Evolutionary conservation across 2,113 vertebrate species (phyloP).

Genomic region (Macquaria australasica): DNA sequence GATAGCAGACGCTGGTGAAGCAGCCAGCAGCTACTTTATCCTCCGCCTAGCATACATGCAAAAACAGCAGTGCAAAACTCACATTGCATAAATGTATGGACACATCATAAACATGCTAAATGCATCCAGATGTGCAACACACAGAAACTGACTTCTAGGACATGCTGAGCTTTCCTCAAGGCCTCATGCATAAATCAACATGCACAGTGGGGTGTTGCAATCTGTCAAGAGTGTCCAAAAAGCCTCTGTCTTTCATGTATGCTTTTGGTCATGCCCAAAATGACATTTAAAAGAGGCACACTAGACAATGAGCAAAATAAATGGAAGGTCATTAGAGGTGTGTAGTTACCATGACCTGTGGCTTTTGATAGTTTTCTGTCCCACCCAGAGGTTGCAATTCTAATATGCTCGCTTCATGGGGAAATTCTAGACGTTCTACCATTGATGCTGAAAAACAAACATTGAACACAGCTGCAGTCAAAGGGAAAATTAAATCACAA

Average conservation of each 20-base stretch:
- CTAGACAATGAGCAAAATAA: background rate
- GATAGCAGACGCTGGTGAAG: conserved; percentile 12
- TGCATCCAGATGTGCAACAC: conserved; percentile 22
- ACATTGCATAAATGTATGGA: background rate
- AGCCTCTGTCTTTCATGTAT: background rate
- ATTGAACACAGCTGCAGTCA: background rate
- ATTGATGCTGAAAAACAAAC: background rate
- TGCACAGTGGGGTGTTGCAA: conserved; percentile 21
- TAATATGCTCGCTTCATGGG: background rate
- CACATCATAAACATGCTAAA: conserved; percentile 18
- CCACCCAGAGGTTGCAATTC: background rate
- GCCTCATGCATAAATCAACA: conserved; percentile 34
- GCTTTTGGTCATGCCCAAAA: background rate
- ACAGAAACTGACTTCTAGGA: background rate
- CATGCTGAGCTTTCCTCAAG: conserved; percentile 41
- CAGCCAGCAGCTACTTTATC: conserved; percentile 32
- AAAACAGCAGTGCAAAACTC: background rate
- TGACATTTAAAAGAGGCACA: background rate
- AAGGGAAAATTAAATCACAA: background rate
- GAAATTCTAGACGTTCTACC: background rate
- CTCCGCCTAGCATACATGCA: background rate
- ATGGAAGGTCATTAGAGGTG: background rate
- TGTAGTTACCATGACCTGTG: background rate
- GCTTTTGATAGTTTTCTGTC: too few relatives aligned
- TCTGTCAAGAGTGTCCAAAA: background rate